These are phyloP conservation scores for Leptinotarsa defecta DNA, from an alignment of 1,140 invertebrate genomes.

Conservation along the genomic window DNA sequence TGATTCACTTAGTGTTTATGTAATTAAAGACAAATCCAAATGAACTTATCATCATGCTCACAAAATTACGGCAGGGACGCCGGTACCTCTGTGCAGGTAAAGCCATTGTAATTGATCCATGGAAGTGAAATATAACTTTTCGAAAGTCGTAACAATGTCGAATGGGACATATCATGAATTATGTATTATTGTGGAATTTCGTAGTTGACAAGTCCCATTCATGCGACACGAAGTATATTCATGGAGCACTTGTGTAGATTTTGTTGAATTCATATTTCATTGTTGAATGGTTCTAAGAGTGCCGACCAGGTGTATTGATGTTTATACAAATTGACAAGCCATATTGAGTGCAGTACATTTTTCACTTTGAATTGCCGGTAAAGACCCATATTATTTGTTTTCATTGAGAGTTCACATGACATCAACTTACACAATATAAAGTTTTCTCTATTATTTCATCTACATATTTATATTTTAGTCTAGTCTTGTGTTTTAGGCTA, in stretches of 20 bases:
- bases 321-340: slow-evolving; percentile 6
- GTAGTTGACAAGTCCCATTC: slow-evolving; percentile 21
- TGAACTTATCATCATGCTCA: too few relatives aligned
- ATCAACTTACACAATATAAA: too few relatives aligned
- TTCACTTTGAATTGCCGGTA: not conserved
- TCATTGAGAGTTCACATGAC: not conserved
- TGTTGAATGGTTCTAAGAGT: not conserved
- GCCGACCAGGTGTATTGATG: not conserved
- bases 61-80: not conserved
- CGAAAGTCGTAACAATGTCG: slow-evolving; percentile 10
- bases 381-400: not conserved
- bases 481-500: too few relatives aligned
- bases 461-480: too few relatives aligned
- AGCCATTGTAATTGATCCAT: slow-evolving; percentile 7
- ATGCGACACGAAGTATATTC: slow-evolving; percentile 5
- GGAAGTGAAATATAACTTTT: slow-evolving; percentile 13
- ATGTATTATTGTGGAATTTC: slow-evolving; percentile 20
- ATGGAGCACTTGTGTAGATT: slow-evolving; percentile 14
- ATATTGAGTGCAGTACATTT: not conserved
- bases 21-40: too few relatives aligned
- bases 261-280: not conserved
- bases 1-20: too few relatives aligned
- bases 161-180: slow-evolving; percentile 22
- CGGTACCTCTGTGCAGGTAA: not conserved
- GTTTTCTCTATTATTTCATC: too few relatives aligned